A percentile compares a stretch with the other conserved stretches of the same genome.
These are phyloP conservation scores for Drosophila littoralis DNA, from an alignment of 1,140 invertebrate genomes.

Conservation along the genomic window DNA sequence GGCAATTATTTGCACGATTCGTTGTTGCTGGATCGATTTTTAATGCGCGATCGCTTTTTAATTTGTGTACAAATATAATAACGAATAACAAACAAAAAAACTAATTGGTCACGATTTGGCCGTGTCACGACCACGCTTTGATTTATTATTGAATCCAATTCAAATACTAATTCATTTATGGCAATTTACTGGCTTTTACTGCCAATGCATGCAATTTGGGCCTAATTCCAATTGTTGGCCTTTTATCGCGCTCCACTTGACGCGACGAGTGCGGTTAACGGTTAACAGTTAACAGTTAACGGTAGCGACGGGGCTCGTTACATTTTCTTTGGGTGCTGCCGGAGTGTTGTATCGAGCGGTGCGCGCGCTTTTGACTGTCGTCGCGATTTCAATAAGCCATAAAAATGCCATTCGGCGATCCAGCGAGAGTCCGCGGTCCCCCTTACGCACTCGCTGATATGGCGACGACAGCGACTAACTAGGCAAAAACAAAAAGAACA, in stretches of 20 bases:
- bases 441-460: constrained; percentile 46
- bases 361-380: constrained; percentile 71
- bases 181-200: constrained; percentile 14
- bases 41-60: constrained; percentile 79
- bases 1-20: constrained; percentile 64
- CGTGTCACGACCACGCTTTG: constrained; percentile 20
- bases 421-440: constrained; percentile 27
- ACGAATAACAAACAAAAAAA: constrained; percentile 15
- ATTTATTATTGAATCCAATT: constrained; percentile 45
- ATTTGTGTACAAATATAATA: constrained; percentile 61
- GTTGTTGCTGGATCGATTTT: constrained; percentile 60
- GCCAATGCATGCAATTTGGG: constrained; percentile 22
- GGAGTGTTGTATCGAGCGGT: constrained; percentile 49
- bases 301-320: constrained; percentile 21
- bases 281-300: constrained; percentile 4
- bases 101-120: constrained; percentile 25
- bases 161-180: constrained; percentile 32
- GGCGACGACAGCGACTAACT: constrained; percentile 32
- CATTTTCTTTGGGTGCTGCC: constrained; percentile 29
- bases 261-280: constrained; percentile 5
- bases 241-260: constrained; percentile 29
- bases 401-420: constrained; percentile 48
- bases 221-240: neutral
- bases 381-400: constrained; percentile 71
- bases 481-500: constrained; percentile 44